A percentile compares a stretch with the other conserved stretches of the same genome.
These are phyloP conservation scores for Poeciliopsis turrubarensis DNA, from an alignment of 2,113 vertebrate species.

Conservation along the genomic window DNA sequence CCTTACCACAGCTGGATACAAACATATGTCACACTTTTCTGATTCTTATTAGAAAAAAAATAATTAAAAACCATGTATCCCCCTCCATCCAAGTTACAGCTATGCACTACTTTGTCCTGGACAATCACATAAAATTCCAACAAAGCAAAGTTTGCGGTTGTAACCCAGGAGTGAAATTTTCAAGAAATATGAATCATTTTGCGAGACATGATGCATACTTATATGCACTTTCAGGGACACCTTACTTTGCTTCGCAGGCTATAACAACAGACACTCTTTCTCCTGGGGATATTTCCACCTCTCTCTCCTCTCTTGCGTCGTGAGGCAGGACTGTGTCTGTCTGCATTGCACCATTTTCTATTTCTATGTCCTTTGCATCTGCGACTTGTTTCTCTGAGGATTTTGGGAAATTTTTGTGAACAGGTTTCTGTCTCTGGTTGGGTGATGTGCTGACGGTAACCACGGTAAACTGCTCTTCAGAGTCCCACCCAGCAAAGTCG, in stretches of 20 bases:
- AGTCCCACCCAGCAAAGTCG: constrained; percentile 90
- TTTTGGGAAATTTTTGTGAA: not conserved
- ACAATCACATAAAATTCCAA: not conserved
- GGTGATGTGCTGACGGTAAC: not conserved
- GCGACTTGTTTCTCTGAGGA: constrained; percentile 20
- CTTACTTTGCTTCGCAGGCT: constrained; percentile 82
- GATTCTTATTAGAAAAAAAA: not conserved
- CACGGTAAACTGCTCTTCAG: constrained; percentile 84
- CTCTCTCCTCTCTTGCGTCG: constrained; percentile 29
- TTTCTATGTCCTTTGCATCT: not conserved
- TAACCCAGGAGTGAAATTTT: not conserved
- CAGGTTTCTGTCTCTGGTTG: constrained; percentile 1
- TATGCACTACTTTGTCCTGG: not conserved
- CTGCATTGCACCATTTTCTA: not conserved
- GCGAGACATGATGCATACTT: too few relatives aligned
- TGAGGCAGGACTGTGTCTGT: not conserved
- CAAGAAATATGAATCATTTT: not conserved
- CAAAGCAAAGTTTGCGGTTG: not conserved
- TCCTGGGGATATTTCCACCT: constrained; percentile 80
- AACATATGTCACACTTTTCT: not conserved
- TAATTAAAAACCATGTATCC: not conserved
- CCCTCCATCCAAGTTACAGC: not conserved
- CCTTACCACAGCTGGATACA: not conserved
- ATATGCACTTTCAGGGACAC: not conserved
- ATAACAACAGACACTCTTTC: constrained; percentile 76